These are phyloP conservation scores for Drosophila pseudotakahashii DNA, from an alignment of 2,888 invertebrate species.

Conservation along the genomic window DNA sequence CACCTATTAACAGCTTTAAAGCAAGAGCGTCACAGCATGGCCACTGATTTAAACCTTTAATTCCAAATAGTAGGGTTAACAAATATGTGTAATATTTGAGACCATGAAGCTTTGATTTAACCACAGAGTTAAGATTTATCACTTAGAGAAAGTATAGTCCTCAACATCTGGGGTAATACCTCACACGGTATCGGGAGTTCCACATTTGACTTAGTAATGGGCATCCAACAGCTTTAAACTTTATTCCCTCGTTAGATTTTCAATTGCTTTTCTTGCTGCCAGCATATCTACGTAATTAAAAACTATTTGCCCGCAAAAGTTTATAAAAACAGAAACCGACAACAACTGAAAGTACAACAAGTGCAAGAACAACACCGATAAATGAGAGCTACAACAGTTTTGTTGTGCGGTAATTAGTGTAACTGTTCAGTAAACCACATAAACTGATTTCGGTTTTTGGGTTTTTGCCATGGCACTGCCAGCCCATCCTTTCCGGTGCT, in stretches of 20 bases:
- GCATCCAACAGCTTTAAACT: conserved; percentile 10
- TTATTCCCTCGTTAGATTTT: conserved; percentile 18
- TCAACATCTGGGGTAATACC: background rate
- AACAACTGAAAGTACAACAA: conserved; percentile 21
- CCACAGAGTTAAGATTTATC: background rate
- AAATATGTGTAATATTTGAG: no score
- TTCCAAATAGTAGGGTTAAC: background rate
- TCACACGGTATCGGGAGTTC: conserved; percentile 2
- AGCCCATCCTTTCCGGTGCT: background rate
- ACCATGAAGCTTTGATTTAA: no score
- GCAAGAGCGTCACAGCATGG: background rate
- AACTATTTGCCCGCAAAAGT: conserved; percentile 62
- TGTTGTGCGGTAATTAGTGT: conserved; percentile 66
- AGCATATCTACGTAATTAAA: conserved; percentile 60
- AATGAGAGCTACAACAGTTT: conserved; percentile 28
- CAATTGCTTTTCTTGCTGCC: conserved; percentile 31
- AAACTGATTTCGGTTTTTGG: conserved; percentile 59
- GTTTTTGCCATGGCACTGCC: conserved; percentile 7
- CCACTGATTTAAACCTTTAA: background rate
- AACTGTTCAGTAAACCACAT: conserved; percentile 63
- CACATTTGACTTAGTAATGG: background rate
- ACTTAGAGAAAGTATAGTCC: background rate
- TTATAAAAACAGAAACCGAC: conserved; percentile 44
- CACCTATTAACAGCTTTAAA: background rate
- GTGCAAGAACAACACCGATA: conserved; percentile 13